Base-by-base conservation (phyloP, 2,888 invertebrate species). In the Chelonus formosanus region DNA sequence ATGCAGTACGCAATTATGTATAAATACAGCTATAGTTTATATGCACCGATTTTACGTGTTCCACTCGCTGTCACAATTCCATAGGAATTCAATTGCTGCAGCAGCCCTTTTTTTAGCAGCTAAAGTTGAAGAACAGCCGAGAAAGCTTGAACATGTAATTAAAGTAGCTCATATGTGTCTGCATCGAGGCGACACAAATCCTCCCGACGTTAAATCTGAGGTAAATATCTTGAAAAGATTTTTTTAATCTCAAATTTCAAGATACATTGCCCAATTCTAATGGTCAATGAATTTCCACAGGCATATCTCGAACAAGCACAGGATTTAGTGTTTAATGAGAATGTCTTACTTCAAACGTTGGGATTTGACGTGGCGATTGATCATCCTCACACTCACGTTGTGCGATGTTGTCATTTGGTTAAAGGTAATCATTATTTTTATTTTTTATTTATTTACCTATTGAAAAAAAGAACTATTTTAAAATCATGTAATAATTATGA, bases 1-100 rank as follows among this genome's bases (percentile, higher is more conserved):
- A 5, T n/a, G 70, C 62, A 92, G 92, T 78, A 94, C 96, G 56
- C 98, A 98, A 86, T 86, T 98, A 86, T 98, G 98, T 85, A 98
- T 98, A 85, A 98, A 98, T 86, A 98, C 98, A 69, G 98, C 98
- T 43, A 98, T 98, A 80, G 98, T 98, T 65, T 98, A 98, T 82
- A 97, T 98, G 97, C 98, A 99, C 86, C 90, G 98, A 65, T 99
- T 98, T 87, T 99, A 97, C 86, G 96, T 98, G 86, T 97, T 96
- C 87, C 98, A 98, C 84, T 96, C 98, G 10, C 96, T 99, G 86
- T 91, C 94, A 60, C 93, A 94, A 84, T 98, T 98, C 85, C 95
- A 96, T 86, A 91, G 97, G 84, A 94, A 96, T 85, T 91, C 94
- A 63, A 95, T 98, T 84, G 96, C 97, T 6, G 92, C 97, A 3